Base-by-base conservation (phyloP, 2,888 invertebrate species). In the Cataglyphis livida region DNA sequence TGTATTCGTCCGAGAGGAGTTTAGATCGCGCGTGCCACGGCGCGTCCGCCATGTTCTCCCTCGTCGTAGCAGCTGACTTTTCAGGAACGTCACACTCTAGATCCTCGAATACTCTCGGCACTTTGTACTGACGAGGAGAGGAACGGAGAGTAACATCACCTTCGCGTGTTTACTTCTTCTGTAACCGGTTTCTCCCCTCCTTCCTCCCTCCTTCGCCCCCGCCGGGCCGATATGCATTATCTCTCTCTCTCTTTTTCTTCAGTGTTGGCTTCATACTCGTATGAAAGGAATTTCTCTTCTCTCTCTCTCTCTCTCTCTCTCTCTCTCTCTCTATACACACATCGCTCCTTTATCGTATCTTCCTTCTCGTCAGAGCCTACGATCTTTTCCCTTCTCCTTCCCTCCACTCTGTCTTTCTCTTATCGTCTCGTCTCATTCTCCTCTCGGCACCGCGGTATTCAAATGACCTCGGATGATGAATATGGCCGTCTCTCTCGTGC, bases 161-260 rank as follows among this genome's bases (percentile, higher is more conserved):
- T 92, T 92, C 89, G 94, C 92, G 93, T 94, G 94, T 94, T 94
- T 94, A 93, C 93, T 91, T 93, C 93, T 90, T 90, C 88, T 90
- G 89, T 87, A 92, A 93, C 93, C 93, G 93, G 93, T 93, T 91
- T 86, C 83, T 73, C 62, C 82, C 87, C 85, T 71, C 85, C 83
- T 85, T 79, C 74, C 83, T 65, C 59, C 83, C 82, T 71, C 62
- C 66, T 75, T 70, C 84, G 61, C 73, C 83, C 68, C 82, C 81
- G 79, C 61, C 35, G 83, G 73, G 51, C 76, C 51, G 59, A 83
- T 6, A 35, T 35, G 66, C 51, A 41, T 76, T 21, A n/a, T 12
- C 62, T 73, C 71, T 59, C 74, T 82, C 71, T 59, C 74, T 82
- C 54, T 54, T 48, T 54, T 57, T 62, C 64, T 82, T 62, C 71